A percentile compares a stretch with the other conserved stretches of the same genome.
Conservation (phyloP, 2,888 invertebrate species). For the Cistogaster globosa region DNA sequence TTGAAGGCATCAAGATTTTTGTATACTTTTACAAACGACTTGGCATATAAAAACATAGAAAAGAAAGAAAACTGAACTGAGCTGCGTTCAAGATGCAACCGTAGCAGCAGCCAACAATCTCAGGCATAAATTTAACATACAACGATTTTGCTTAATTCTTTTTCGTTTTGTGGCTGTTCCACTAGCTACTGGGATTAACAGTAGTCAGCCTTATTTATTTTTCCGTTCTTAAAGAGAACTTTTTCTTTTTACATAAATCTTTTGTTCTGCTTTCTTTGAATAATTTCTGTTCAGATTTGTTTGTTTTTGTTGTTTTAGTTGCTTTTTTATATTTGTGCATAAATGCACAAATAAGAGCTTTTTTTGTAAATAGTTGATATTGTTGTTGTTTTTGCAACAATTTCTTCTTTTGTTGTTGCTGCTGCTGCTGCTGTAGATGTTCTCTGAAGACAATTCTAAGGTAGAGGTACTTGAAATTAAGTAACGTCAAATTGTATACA, state of each 20-base stretch:
- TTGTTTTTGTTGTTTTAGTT: conserved; percentile 43
- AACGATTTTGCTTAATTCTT: conserved; percentile 30
- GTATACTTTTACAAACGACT: conserved; percentile 78
- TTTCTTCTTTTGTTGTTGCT: conserved; percentile 9
- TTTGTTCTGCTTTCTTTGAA: conserved; percentile 63
- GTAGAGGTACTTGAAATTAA: conserved; percentile 69
- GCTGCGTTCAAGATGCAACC: conserved; percentile 72
- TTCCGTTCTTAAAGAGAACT: conserved; percentile 18
- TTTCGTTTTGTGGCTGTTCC: conserved; percentile 7
- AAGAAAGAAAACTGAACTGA: conserved; percentile 47
- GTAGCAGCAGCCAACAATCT: conserved; percentile 20
- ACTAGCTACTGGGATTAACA: conserved; percentile 24
- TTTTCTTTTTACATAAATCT: conserved; percentile 58
- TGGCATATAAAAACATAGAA: conserved; percentile 72
- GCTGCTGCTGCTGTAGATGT: conserved; percentile 33
- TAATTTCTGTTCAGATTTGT: conserved; percentile 14
- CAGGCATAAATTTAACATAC: conserved; percentile 36
- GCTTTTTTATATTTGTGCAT: conserved; percentile 66
- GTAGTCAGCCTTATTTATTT: conserved; percentile 41
- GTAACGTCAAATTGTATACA: conserved; percentile 67
- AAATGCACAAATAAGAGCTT: conserved; percentile 71
- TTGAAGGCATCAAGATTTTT: conserved; percentile 79
- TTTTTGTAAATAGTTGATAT: conserved; percentile 42
- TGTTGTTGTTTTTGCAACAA: conserved; percentile 42
- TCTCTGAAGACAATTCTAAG: conserved; percentile 70